Base-by-base conservation (phyloP, 1,140 invertebrate genomes). In the Hyposmocoma kahamanoa region DNA sequence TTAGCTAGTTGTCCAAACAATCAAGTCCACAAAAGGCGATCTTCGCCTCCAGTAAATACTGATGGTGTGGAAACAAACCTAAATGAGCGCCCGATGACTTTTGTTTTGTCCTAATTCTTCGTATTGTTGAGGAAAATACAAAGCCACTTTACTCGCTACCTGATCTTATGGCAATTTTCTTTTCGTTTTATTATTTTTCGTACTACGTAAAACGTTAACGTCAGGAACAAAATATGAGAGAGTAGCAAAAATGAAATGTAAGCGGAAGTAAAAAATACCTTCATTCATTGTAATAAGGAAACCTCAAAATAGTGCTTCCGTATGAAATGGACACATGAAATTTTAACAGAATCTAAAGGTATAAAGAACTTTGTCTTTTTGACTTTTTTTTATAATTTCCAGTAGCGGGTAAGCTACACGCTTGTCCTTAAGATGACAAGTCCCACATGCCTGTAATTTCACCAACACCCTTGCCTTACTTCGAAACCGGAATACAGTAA, bases 41-140 rank as follows among this genome's bases (percentile, higher is more conserved):
- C 38, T 11, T 41, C 21, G 36, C 36, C 17, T 6, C 15, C 42
- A 43, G 39, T 42, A 41, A 50, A 50, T 62, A 58, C 62, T 58
- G 63, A 72, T 68, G 60, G 55, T 51, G 49, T 53, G 57, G 63
- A 69, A 70, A 67, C 66, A 47, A 43, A 58, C 45, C 59, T 55
- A 72, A 72, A 69, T 72, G 66, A 67, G 62, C 66, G 55, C 54
- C 50, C 53, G 49, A 72, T 72, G 66, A 69, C 66, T 72, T 64
- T 69, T 59, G 59, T 54, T 67, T 64, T 58, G 57, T 53, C 38
- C 58, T 61, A 61, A 62, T 67, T 67, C 56, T 60, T 59, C 52
- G 57, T 66, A 59, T 62, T 68, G 47, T 45, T 49, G 26, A 42
- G 48, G 52, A 57, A 58, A 59, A 59, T 52, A 42, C 28, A n/a